Conservation (phyloP, 1,140 invertebrate genomes). For the Aphidius ervi region DNA sequence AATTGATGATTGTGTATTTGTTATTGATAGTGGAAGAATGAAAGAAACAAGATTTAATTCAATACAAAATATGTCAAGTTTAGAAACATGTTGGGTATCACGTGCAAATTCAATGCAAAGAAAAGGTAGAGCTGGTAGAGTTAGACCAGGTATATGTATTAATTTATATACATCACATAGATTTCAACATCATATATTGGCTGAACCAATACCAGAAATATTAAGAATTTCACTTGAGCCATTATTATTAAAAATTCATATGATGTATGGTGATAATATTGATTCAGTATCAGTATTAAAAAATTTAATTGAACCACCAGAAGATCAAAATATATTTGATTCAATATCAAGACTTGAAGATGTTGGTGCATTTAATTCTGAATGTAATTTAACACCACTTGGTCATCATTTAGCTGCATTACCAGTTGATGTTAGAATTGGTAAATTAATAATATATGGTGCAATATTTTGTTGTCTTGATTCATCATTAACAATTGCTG, state of each 20-base stretch:
- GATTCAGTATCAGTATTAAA: constrained; percentile 66
- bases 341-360: constrained; percentile 73
- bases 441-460: constrained; percentile 86
- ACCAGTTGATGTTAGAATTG: constrained; percentile 85
- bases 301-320: constrained; percentile 78
- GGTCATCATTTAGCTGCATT: constrained; percentile 85
- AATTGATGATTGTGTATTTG: constrained; percentile 89
- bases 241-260: constrained; percentile 82
- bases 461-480: constrained; percentile 91
- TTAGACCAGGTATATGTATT: constrained; percentile 79
- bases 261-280: constrained; percentile 64
- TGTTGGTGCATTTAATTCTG: constrained; percentile 81
- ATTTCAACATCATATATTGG: constrained; percentile 59
- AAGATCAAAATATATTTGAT: constrained; percentile 68
- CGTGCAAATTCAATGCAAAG: constrained; percentile 76
- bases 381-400: constrained; percentile 77
- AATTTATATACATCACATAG: constrained; percentile 73
- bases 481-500: constrained; percentile 89
- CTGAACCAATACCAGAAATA: constrained; percentile 79
- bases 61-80: constrained; percentile 78
- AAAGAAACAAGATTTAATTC: constrained; percentile 86
- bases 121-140: constrained; percentile 82
- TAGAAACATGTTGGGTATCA: constrained; percentile 77
- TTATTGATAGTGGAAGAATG: constrained; percentile 85
- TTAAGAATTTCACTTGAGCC: constrained; percentile 81